Evolutionary conservation across 2,888 invertebrate species (phyloP), one percentile per base, ranked within the genome.

Genomic region (Thalpophila matura): DNA sequence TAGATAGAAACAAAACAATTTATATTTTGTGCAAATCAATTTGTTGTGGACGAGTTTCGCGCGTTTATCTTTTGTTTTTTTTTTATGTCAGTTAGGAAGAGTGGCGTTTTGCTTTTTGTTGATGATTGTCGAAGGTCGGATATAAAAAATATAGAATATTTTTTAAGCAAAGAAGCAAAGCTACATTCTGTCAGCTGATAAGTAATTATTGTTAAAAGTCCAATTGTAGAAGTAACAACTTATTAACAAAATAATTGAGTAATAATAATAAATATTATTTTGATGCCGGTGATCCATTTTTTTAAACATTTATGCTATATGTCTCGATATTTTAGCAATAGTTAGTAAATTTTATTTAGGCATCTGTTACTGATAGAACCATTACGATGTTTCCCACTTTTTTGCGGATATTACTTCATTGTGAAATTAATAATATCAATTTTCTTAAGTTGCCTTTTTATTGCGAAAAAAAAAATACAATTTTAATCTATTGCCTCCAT

Each of bases 1-100:
- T 58, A 47, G 56, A 50, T 74, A 60, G 45, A 64, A 50, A 35
- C 54, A 38, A 51, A 62, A 31, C 31, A 73, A 65, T 54, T 31
- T 53, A 47, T 61, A 26, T 27, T 62, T 51, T 56, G 37, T 20
- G 63, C 38, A 35, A 37, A 46, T 43, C 37, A 7, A 46, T 40
- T 24, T 2, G 50, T 29, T 42, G 37, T 33, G 18, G 29, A 43
- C 9, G 24, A 31, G 26, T 58, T 68, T 74, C 29, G 59, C 51
- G 53, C 51, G 37, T 16, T 49, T 67, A 3, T 6, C 22, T 35
- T 55, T 27, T 51, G 7, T 46, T 38, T 45, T 46, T 29, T 37
- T 50, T 18, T 24, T 27, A 14, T 67, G 33, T 38, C 27, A 51
- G 20, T 38, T 72, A 53, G 22, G 18, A 18, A 4, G 4, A 27